A percentile compares a stretch with the other conserved stretches of the same genome.
phyloP scores from a whole-genome alignment of 2,797 vertebrate species.

The Pangasius larnaudii region DNA sequence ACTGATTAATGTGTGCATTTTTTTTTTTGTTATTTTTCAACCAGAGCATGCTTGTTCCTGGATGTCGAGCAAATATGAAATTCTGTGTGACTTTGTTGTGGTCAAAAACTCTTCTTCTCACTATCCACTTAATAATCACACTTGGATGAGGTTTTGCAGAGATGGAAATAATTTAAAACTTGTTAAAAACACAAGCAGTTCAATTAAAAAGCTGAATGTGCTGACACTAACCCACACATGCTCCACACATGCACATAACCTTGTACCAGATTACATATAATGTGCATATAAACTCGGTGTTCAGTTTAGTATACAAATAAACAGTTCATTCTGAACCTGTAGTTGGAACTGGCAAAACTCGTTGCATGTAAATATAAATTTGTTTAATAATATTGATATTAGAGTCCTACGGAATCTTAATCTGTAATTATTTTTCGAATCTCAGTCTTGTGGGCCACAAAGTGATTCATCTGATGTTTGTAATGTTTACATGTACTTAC shows the following conservation, averaged over 20 bases:
- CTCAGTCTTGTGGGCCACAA: background rate
- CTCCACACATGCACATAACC: constrained; percentile 8
- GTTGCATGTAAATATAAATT: background rate
- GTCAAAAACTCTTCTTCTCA: constrained; percentile 1
- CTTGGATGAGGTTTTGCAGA: background rate
- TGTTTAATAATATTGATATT: background rate
- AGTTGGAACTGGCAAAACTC: background rate
- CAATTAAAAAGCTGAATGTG: constrained; percentile 15
- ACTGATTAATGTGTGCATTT: background rate
- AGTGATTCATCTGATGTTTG: background rate
- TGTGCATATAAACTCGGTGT: background rate
- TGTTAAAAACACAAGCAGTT: constrained; percentile 12
- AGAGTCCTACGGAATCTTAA: background rate
- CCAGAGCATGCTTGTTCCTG: background rate
- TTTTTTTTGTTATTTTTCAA: background rate
- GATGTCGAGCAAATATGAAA: background rate
- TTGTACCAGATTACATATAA: background rate
- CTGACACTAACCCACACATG: constrained; percentile 19
- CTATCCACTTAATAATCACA: background rate
- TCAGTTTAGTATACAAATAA: background rate
- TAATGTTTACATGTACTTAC: background rate
- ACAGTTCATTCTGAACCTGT: background rate
- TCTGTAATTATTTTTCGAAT: background rate
- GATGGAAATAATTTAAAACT: constrained; percentile 26
- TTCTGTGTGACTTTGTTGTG: background rate